These are phyloP conservation scores for Corythornis cristatus DNA, from an alignment of 2,113 vertebrate genomes.

Conservation along the genomic window DNA sequence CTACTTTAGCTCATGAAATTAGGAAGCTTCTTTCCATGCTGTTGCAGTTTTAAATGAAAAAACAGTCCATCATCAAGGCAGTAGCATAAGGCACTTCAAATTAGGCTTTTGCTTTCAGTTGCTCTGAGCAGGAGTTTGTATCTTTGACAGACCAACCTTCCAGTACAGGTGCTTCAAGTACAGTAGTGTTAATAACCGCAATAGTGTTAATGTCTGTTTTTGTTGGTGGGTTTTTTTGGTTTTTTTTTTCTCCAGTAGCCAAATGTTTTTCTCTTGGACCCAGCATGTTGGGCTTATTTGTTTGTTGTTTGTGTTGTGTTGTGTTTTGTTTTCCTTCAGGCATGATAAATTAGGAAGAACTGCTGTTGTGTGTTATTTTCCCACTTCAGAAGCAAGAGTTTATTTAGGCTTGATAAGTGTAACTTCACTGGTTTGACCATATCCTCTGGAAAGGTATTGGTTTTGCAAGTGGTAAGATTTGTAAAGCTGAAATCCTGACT, in stretches of 20 bases:
- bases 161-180: background rate
- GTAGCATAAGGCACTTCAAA: background rate
- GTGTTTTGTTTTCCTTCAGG: background rate
- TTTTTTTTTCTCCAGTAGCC: background rate
- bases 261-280: background rate
- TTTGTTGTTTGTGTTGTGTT: too few relatives aligned
- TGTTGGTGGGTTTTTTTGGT: too few relatives aligned
- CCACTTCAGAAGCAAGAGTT: background rate
- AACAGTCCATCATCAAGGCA: background rate
- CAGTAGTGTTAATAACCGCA: background rate
- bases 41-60: background rate
- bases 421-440: background rate
- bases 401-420: background rate
- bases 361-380: background rate
- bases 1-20: background rate
- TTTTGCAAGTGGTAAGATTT: background rate
- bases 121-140: background rate
- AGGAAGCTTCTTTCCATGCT: background rate
- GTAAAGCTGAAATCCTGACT: background rate
- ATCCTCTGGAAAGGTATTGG: rapidly evolving
- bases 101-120: background rate
- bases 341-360: background rate
- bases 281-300: background rate
- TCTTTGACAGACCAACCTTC: background rate
- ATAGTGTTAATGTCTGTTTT: too few relatives aligned